phyloP scores from a whole-genome alignment of 2,888 invertebrate genomes.

The Amitus sp. region DNA sequence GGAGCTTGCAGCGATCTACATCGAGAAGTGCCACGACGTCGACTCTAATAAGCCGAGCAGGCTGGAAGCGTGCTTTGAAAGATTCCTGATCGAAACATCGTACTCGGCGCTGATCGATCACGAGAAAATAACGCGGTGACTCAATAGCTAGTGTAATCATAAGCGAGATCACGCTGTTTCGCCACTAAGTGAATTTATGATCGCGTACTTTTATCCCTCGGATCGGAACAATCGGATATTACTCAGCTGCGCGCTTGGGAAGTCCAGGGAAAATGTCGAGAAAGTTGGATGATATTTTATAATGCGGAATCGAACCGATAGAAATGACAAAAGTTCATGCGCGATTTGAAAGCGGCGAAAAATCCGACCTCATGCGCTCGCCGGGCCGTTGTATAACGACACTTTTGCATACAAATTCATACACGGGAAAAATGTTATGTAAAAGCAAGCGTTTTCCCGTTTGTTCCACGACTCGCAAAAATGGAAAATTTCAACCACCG shows the following conservation, averaged over 20 bases:
- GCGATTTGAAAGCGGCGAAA: neutral
- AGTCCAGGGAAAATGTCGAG: neutral
- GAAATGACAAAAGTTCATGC: slow-evolving; percentile 1
- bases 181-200: neutral
- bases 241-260: neutral
- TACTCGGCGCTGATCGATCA: too few species aligned
- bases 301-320: neutral
- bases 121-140: slow-evolving; percentile 1
- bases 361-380: neutral
- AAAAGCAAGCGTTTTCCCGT: too few species aligned
- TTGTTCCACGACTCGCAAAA: too few species aligned
- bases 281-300: neutral
- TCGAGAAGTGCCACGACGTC: neutral
- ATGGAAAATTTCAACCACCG: too few species aligned
- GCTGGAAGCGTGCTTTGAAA: neutral
- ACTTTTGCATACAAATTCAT: neutral
- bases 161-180: neutral
- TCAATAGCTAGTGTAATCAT: neutral
- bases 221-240: neutral
- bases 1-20: too few species aligned
- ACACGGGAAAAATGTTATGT: slow-evolving; percentile 1
- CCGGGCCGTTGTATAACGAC: neutral
- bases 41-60: neutral
- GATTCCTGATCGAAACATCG: neutral
- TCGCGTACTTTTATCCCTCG: neutral